A percentile compares a stretch with the other conserved stretches of the same genome.
Conservation (phyloP, 92 coral and sea anemone genomes). For the Siderastrea radians region DNA sequence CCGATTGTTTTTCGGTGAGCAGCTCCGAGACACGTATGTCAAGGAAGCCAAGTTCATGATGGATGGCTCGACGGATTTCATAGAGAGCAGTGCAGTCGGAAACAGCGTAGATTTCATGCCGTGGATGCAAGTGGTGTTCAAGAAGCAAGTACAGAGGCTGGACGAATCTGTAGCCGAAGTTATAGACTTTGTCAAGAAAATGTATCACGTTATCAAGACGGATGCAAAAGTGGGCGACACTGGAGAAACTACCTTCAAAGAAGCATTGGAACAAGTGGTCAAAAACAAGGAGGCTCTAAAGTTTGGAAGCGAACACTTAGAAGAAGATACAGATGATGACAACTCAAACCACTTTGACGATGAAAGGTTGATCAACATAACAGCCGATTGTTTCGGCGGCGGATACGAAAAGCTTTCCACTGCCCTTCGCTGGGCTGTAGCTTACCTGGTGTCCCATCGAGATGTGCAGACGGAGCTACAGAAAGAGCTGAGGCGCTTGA, state of each 20-base stretch:
- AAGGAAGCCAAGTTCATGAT: slow-evolving; percentile 83
- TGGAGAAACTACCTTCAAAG: slow-evolving; percentile 54
- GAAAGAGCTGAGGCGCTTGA: slow-evolving; percentile 73
- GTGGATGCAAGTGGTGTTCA: slow-evolving; percentile 87
- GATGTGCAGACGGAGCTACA: slow-evolving; percentile 80
- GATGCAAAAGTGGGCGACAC: slow-evolving; percentile 20
- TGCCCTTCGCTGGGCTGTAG: slow-evolving; percentile 86
- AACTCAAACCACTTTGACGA: slow-evolving; percentile 77
- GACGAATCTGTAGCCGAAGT: slow-evolving; percentile 81
- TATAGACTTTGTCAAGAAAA: slow-evolving; percentile 73
- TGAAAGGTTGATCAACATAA: slow-evolving; percentile 81
- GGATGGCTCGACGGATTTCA: slow-evolving; percentile 87
- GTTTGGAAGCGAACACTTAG: slow-evolving; percentile 42
- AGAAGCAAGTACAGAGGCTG: slow-evolving; percentile 78
- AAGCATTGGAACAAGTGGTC: slow-evolving; percentile 70
- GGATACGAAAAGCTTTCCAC: slow-evolving; percentile 91
- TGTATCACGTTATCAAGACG: slow-evolving; percentile 60
- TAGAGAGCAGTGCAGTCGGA: slow-evolving; percentile 89
- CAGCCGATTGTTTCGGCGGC: slow-evolving; percentile 95
- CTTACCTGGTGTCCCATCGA: slow-evolving; percentile 86
- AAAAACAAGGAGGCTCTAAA: slow-evolving; percentile 60
- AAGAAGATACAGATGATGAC: slow-evolving; percentile 31
- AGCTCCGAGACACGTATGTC: slow-evolving; percentile 73
- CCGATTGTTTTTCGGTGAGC: slow-evolving; percentile 83
- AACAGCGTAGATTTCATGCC: slow-evolving; percentile 97